Base-by-base conservation (phyloP, 2,113 vertebrate genomes). In the Suncus etruscus region DNA sequence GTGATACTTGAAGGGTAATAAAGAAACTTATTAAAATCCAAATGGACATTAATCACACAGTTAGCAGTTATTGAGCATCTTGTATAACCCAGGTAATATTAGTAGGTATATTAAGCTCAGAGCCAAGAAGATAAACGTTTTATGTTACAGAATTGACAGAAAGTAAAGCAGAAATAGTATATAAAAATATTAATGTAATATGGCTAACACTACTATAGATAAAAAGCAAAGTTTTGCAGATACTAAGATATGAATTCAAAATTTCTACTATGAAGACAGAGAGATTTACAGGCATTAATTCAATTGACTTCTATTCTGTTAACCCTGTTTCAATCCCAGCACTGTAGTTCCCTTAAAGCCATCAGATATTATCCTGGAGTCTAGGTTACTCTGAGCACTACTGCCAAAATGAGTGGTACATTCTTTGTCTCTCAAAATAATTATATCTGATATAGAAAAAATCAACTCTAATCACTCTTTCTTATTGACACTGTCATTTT, bases 401-500 rank as follows among this genome's bases (percentile, higher is more conserved):
- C 39, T 39, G 39, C 39, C 18, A 61, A 16, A 16, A 20, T 61
- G 22, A 20, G 18, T 61, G 16, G 58, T 61, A 61, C 58, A 22
- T 63, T 80, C 27, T 47, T 68, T 80, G 73, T 29, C 31, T 75
- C 83, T 78, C 50, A 4, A 39, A 76, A 39, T 48, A 39, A 39
- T 39, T 39, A 39, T 39, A 39, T 39, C 39, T 3, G 39, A 39
- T 39, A 39, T 39, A 39, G 39, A 39, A 39, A 39, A 39, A 39
- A 3, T 39, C 39, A 39, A 3, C 39, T 51, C 86, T 89, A 94
- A 95, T 94, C 93, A 86, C 50, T 95, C 94, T 94, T 84, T 79
- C n/a, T 65, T 94, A 91, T 94, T 96, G 95, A 96, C 68, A 85
- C 22, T 86, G 77, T 93, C 77, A 48, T 65, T 93, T 90, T 81